phyloP scores from a whole-genome alignment of 2,888 invertebrate species.

The Aleiodes testaceus region DNA sequence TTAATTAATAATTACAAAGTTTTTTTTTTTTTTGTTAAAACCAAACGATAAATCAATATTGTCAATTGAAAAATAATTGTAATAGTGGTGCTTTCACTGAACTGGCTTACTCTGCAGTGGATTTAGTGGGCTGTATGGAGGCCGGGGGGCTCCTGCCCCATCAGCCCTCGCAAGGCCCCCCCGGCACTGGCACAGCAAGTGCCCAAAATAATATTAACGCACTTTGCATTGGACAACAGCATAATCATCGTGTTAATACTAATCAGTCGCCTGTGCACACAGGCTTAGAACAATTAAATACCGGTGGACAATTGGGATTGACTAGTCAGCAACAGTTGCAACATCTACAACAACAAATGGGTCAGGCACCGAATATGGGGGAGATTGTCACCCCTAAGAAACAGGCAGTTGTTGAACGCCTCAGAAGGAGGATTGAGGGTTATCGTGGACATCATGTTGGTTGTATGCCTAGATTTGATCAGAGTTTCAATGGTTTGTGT shows the following conservation, averaged over 20 bases:
- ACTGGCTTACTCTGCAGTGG: slow-evolving; percentile 74
- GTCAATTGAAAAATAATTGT: neutral
- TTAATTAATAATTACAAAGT: neutral
- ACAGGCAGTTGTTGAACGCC: slow-evolving; percentile 89
- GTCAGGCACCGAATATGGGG: slow-evolving; percentile 74
- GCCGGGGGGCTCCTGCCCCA: slow-evolving; percentile 83
- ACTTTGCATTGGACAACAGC: slow-evolving; percentile 47
- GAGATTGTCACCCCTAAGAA: slow-evolving; percentile 85
- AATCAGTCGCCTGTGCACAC: slow-evolving; percentile 60
- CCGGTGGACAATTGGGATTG: slow-evolving; percentile 59
- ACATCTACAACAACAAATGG: slow-evolving; percentile 71
- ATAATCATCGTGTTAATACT: slow-evolving; percentile 47
- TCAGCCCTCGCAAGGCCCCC: slow-evolving; percentile 78
- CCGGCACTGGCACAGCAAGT: slow-evolving; percentile 72
- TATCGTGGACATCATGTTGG: slow-evolving; percentile 90
- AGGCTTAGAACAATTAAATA: slow-evolving; percentile 58
- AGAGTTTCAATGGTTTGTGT: slow-evolving; percentile 88
- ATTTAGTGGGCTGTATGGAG: slow-evolving; percentile 85
- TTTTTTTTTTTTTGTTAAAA: no score
- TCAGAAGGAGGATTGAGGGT: slow-evolving; percentile 87
- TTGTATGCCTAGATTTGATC: slow-evolving; percentile 90
- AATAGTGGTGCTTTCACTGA: slow-evolving; percentile 73
- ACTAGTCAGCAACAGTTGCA: slow-evolving; percentile 62
- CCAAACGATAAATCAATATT: no score
- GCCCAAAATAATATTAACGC: slow-evolving; percentile 49